A percentile compares a stretch with the other conserved stretches of the same genome.
phyloP scores from a whole-genome alignment of 2,797 vertebrate species.

The Podarcis siculus region DNA sequence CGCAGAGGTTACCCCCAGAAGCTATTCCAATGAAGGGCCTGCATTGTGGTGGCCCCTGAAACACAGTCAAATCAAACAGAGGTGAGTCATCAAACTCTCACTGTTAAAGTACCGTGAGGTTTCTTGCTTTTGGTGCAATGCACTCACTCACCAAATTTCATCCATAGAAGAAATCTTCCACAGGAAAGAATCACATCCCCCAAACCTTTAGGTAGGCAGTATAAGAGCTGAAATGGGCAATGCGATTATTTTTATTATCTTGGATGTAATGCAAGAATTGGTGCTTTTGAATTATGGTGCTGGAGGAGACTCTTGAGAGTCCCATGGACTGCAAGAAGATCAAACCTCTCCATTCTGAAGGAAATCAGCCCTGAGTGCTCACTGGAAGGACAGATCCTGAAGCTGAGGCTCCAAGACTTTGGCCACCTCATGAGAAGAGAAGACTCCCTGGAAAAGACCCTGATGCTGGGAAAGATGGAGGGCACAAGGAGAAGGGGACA shows the following conservation, averaged over 20 bases:
- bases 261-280: not conserved
- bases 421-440: too few relatives aligned
- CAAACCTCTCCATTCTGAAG: too few relatives aligned
- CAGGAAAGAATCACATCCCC: not conserved
- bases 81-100: not conserved
- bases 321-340: too few relatives aligned
- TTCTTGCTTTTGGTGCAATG: not conserved
- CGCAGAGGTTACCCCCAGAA: not conserved
- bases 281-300: too few relatives aligned
- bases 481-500: too few relatives aligned
- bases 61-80: not conserved
- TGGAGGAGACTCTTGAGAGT: too few relatives aligned
- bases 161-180: not conserved
- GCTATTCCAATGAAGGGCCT: not conserved
- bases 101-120: not conserved
- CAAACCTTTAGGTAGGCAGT: not conserved
- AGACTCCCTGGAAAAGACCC: too few relatives aligned
- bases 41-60: not conserved
- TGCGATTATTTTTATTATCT: not conserved
- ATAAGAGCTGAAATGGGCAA: not conserved
- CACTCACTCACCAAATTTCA: not conserved
- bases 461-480: too few relatives aligned
- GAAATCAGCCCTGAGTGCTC: too few relatives aligned
- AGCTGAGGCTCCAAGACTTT: too few relatives aligned
- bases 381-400: too few relatives aligned